Base-by-base conservation (phyloP, 2,113 vertebrate species). In the Himantopus leucocephalus region DNA sequence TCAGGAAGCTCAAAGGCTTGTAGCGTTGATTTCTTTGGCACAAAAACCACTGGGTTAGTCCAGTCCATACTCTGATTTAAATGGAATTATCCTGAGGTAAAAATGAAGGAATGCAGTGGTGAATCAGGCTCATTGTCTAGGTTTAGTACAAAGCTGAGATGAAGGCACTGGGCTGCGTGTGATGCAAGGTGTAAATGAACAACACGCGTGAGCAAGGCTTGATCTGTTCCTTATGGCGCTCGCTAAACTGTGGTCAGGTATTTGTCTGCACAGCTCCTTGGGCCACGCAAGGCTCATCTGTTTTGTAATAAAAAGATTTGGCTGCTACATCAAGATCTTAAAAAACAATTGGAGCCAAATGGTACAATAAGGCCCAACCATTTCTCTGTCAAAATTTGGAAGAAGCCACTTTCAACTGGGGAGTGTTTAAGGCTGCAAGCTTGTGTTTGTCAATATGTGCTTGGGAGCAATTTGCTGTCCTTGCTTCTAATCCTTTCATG, bases 51-150 rank as follows among this genome's bases (percentile, higher is more conserved):
- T 43, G 74, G 60, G 37, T 96, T 94, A 94, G 91, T 96, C 89
- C 95, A 93, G 91, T 95, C 84, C 6, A 2, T 94, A 85, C 77
- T 88, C 91, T 85, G 94, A 95, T 90, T 97, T 91, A 96, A 95
- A 91, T 85, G 93, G 91, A 97, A 90, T 96, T 95, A 96, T 97
- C 95, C 96, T 83, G 95, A 95, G 95, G 96, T 96, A 90, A 94
- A 97, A 96, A 96, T 90, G 37, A 90, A 97, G 87, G 96, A 97
- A 96, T 96, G 94, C 63, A 59, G 93, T 64, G 58, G 87, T 96
- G 95, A 97, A 96, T 97, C 19, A 48, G 78, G 74, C 91, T 90
- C 67, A 87, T 92, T 96, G 94, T 95, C 89, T 93, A 32, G 73
- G 7, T 73, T 53, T 4, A 85, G 92, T 37, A 82, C 18, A 71